Base-by-base conservation (phyloP, 2,113 vertebrate genomes). In the Zeus faber region DNA sequence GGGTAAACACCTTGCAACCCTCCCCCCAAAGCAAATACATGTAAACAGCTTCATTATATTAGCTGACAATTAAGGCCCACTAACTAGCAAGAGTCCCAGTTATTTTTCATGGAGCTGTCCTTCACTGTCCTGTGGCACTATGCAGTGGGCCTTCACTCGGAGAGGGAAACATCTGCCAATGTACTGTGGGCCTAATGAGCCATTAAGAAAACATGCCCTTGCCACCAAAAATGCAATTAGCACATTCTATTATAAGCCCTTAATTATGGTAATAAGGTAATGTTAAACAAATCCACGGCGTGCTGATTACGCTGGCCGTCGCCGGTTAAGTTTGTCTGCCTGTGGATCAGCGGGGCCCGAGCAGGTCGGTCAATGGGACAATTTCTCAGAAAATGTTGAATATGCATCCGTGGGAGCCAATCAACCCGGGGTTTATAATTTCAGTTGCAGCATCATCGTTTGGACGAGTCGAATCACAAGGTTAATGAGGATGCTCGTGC, bases 211-310 rank as follows among this genome's bases (percentile, higher is more conserved):
- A 88, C 87, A 89, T 88, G 86, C 83, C 84, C 88, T 87, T 26
- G 81, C 80, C 84, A 87, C 79, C 84, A 86, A 90, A 91, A 89
- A 91, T 85, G 82, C 85, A 89, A 91, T 90, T 91, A 91, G 85
- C 80, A 85, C 87, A 89, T 90, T 87, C 87, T 85, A 83, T 87
- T 82, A 87, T 87, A 85, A 89, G 76, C 86, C 85, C 76, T 85
- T 89, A 88, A 90, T 91, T 90, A 91, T 88, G 86, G 72, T 87
- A 90, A 89, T 89, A 73, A 63, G 41, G 40, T 85, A 84, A 84
- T 85, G 83, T 89, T 87, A 89, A 89, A 90, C 87, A 90, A 88
- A 90, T 83, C 81, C 86, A 85, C 85, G 85, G 79, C 85, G 83
- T 79, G 80, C 62, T 85, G 82, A 89, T 89, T 86, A 87, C 55